A percentile compares a stretch with the other conserved stretches of the same genome.
Evolutionary conservation across 2,797 vertebrate genomes (phyloP).

Genomic region (Distichodus sexfasciatus): DNA sequence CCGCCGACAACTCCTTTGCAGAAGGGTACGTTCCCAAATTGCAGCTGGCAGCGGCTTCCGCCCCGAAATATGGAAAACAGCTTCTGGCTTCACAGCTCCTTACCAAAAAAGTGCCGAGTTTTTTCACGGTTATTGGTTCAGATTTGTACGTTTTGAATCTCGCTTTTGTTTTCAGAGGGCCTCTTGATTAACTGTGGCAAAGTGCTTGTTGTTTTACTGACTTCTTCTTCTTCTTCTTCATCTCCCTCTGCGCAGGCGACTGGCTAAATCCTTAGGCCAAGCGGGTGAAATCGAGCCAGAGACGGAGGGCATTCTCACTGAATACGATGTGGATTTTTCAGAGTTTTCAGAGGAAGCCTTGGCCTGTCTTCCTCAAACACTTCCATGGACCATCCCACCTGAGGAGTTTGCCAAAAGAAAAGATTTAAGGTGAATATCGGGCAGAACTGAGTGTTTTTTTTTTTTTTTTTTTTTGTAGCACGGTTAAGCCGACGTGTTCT

Average conservation of each 20-base stretch:
- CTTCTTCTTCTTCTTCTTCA: neutral
- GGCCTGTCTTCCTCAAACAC: constrained; percentile 82
- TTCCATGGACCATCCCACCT: constrained; percentile 86
- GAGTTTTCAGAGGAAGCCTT: constrained; percentile 88
- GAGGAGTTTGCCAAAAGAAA: constrained; percentile 80
- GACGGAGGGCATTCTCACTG: constrained; percentile 90
- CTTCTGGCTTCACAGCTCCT: too few relatives aligned
- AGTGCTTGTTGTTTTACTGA: neutral
- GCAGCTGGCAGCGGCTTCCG: too few relatives aligned
- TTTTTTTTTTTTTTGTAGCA: neutral
- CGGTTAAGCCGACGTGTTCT: too few relatives aligned
- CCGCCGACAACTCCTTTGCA: constrained; percentile 87
- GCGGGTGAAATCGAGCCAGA: constrained; percentile 96
- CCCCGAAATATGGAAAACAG: too few relatives aligned
- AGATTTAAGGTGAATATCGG: constrained; percentile 83
- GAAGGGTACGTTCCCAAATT: constrained; percentile 78
- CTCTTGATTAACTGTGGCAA: neutral
- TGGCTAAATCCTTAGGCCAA: constrained; percentile 90
- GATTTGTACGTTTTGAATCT: too few relatives aligned
- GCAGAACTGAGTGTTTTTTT: neutral
- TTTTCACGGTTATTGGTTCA: too few relatives aligned
- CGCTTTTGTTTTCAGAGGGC: too few relatives aligned
- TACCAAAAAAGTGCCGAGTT: too few relatives aligned
- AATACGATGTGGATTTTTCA: constrained; percentile 91
- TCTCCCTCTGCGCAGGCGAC: constrained; percentile 66